Percentiles rank a stretch among this genome's conserved stretches.
These are phyloP conservation scores for Thymelicus acteon DNA, from an alignment of 2,888 invertebrate species.

Conservation along the genomic window DNA sequence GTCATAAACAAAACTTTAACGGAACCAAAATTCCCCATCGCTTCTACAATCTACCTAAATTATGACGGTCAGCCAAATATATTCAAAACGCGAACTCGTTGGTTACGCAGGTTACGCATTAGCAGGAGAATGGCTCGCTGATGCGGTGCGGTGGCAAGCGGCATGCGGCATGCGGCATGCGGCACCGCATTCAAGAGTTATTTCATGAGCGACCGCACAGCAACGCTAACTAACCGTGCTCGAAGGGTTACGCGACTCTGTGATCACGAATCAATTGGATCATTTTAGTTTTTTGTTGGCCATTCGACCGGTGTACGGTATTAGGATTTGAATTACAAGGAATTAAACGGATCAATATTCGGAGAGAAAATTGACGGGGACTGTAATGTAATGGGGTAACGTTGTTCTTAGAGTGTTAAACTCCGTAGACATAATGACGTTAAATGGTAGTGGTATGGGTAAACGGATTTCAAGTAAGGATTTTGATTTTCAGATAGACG, in stretches of 20 bases:
- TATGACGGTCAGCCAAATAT: slow-evolving; percentile 13
- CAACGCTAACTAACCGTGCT: slow-evolving; percentile 20
- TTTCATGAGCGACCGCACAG: slow-evolving; percentile 8
- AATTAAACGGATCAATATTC: background rate
- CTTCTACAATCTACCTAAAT: background rate
- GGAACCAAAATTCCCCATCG: background rate
- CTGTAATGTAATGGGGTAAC: too few species aligned
- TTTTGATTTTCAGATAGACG: too few species aligned
- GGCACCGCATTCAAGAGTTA: slow-evolving; percentile 7
- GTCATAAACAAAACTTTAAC: background rate
- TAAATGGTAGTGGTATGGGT: too few species aligned
- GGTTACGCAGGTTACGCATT: too few species aligned
- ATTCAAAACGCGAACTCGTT: slow-evolving; percentile 13
- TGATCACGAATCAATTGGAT: slow-evolving; percentile 22
- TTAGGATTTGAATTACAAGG: slow-evolving; percentile 4
- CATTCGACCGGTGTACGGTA: slow-evolving; percentile 16
- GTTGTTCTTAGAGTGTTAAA: too few species aligned
- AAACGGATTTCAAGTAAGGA: too few species aligned
- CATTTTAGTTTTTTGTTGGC: slow-evolving; percentile 27
- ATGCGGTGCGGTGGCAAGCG: background rate
- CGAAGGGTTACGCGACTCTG: slow-evolving; percentile 17
- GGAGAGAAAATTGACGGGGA: too few species aligned
- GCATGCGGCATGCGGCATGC: too few species aligned
- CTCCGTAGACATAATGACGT: too few species aligned
- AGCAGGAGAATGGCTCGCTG: background rate